Percentiles rank a stretch among this genome's conserved stretches.
phyloP scores from a whole-genome alignment of 2,888 invertebrate genomes.

The Eurytoma adleriae region DNA sequence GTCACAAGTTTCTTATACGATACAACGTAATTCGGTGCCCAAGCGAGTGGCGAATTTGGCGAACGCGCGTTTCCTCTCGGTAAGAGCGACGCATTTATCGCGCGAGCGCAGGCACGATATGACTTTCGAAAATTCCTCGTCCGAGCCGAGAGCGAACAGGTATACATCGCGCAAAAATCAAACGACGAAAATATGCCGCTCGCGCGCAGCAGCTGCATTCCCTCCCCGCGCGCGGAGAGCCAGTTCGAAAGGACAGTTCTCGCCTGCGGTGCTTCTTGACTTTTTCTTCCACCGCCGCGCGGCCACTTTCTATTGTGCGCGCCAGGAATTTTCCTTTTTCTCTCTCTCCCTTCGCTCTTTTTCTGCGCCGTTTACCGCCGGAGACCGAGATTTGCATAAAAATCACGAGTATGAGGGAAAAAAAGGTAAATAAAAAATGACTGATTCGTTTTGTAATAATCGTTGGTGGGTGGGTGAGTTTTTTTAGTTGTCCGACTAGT shows the following conservation, averaged over 20 bases:
- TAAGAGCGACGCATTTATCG: background rate
- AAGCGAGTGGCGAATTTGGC: background rate
- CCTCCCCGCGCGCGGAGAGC: background rate
- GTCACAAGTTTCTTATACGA: background rate
- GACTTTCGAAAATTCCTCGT: constrained; percentile 51
- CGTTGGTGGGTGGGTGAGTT: too few relatives aligned
- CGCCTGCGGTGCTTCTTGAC: background rate
- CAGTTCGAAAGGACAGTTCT: background rate
- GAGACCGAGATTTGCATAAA: background rate
- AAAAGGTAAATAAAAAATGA: too few relatives aligned
- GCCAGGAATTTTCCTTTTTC: constrained; percentile 1
- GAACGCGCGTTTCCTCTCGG: background rate
- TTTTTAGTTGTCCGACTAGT: too few relatives aligned
- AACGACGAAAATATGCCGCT: constrained; percentile 15
- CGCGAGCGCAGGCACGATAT: background rate
- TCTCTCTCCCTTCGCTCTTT: background rate
- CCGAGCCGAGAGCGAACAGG: background rate
- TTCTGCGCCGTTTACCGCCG: background rate
- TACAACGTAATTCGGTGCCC: background rate
- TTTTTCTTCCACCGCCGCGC: constrained; percentile 1
- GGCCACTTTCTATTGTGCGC: background rate
- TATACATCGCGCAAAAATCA: background rate
- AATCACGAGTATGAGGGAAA: too few relatives aligned
- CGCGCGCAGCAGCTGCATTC: constrained; percentile 5
- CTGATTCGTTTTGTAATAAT: too few relatives aligned